These are phyloP conservation scores for Campopleginae sp. DNA, from an alignment of 2,888 invertebrate genomes.

Conservation along the genomic window DNA sequence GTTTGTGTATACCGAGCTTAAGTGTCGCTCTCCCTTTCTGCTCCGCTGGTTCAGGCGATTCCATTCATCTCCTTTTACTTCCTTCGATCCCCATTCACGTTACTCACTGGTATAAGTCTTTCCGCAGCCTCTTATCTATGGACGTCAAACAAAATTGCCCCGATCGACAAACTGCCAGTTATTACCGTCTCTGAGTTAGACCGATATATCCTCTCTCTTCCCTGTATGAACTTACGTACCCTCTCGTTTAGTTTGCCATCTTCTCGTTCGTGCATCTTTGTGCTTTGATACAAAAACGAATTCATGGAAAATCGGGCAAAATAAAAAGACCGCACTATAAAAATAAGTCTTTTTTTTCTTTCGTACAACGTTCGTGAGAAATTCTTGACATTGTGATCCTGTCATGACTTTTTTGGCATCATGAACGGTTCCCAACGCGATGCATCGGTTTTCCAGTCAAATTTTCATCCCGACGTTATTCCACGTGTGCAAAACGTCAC, in stretches of 20 bases:
- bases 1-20: slow-evolving; percentile 28
- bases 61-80: background rate
- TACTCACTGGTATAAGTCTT: slow-evolving; percentile 4
- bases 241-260: background rate
- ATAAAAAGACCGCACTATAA: background rate
- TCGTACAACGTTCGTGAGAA: no score
- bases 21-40: slow-evolving; percentile 29
- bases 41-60: slow-evolving; percentile 14
- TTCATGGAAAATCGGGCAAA: background rate
- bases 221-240: background rate
- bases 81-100: background rate
- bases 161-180: slow-evolving; percentile 45
- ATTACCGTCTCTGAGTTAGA: slow-evolving; percentile 28
- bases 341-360: background rate
- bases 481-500: no score
- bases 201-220: background rate
- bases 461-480: no score
- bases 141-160: slow-evolving; percentile 55
- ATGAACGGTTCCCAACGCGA: no score
- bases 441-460: no score
- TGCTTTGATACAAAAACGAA: background rate
- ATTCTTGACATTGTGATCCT: no score
- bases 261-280: background rate
- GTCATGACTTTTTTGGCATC: no score
- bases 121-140: slow-evolving; percentile 22